These are phyloP conservation scores for Geotrupes spiniger DNA, from an alignment of 2,888 invertebrate genomes.

Conservation along the genomic window DNA sequence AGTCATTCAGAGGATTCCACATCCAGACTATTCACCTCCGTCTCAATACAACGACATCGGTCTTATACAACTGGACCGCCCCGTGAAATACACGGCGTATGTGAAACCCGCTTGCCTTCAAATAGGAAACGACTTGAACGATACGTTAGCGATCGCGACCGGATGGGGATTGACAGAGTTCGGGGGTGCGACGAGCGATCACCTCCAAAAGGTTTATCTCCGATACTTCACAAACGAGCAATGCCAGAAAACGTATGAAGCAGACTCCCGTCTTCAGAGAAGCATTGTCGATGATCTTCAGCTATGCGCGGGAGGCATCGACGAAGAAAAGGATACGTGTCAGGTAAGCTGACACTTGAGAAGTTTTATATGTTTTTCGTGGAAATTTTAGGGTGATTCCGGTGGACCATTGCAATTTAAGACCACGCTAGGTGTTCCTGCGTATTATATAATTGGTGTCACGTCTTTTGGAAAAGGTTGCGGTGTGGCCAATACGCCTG, in stretches of 20 bases:
- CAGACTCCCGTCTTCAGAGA: conserved; percentile 11
- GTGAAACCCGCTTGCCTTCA: conserved; percentile 51
- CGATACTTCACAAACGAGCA: conserved; percentile 20
- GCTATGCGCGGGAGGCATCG: conserved; percentile 16
- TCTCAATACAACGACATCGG: conserved; percentile 53
- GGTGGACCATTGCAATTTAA: conserved; percentile 57
- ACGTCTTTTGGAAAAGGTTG: conserved; percentile 48
- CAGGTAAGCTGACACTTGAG: conserved; percentile 9
- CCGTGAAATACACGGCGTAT: conserved; percentile 39
- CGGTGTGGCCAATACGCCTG: conserved; percentile 44
- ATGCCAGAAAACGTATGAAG: conserved; percentile 22
- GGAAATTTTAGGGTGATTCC: conserved; percentile 55
- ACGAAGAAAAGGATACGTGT: conserved; percentile 16
- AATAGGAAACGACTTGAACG: conserved; percentile 14
- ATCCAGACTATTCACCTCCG: conserved; percentile 46
- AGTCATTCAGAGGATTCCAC: conserved; percentile 36
- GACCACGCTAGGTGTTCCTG: conserved; percentile 40
- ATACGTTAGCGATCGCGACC: conserved; percentile 23
- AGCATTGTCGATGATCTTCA: conserved; percentile 13
- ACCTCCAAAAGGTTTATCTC: conserved; percentile 29
- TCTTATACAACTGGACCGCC: conserved; percentile 43
- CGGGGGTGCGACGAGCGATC: conserved; percentile 21
- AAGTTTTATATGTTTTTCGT: background rate
- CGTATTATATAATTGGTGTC: conserved; percentile 49
- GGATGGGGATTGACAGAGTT: conserved; percentile 32